phyloP scores from a whole-genome alignment of 2,888 invertebrate species.

The Bugula neritina region DNA sequence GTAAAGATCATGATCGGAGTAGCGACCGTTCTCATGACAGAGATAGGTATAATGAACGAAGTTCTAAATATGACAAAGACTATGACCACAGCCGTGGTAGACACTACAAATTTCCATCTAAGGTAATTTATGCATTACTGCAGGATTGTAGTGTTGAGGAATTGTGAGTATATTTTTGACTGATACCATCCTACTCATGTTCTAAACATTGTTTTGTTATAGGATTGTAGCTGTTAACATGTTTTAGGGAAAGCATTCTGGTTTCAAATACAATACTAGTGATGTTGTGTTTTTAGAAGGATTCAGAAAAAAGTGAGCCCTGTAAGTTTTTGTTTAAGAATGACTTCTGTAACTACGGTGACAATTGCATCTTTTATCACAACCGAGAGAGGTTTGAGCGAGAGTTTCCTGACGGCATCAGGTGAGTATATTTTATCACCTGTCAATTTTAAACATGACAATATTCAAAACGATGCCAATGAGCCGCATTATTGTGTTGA shows the following conservation, averaged over 20 bases:
- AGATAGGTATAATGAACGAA: not conserved
- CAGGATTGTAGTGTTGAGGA: too few relatives aligned
- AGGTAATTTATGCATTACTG: too few relatives aligned
- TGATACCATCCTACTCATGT: too few relatives aligned
- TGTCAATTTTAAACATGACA: too few relatives aligned
- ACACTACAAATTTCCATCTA: not conserved
- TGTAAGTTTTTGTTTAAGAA: constrained; percentile 21
- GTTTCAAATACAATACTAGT: too few relatives aligned
- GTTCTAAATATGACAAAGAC: constrained; percentile 12
- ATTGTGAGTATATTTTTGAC: too few relatives aligned
- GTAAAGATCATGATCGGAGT: not conserved
- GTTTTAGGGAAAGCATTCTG: too few relatives aligned
- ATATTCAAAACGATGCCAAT: too few relatives aligned
- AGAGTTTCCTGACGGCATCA: constrained; percentile 17
- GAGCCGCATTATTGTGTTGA: too few relatives aligned
- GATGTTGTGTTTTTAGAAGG: constrained; percentile 14
- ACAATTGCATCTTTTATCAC: constrained; percentile 24
- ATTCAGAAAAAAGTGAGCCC: constrained; percentile 1
- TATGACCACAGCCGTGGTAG: not conserved
- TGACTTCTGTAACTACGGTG: constrained; percentile 13
- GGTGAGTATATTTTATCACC: not conserved
- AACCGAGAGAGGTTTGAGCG: constrained; percentile 1
- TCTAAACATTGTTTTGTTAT: too few relatives aligned
- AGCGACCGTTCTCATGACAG: not conserved
- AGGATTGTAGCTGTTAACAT: too few relatives aligned